Base-by-base conservation (phyloP, 2,113 vertebrate genomes). In the Callipepla squamata region DNA sequence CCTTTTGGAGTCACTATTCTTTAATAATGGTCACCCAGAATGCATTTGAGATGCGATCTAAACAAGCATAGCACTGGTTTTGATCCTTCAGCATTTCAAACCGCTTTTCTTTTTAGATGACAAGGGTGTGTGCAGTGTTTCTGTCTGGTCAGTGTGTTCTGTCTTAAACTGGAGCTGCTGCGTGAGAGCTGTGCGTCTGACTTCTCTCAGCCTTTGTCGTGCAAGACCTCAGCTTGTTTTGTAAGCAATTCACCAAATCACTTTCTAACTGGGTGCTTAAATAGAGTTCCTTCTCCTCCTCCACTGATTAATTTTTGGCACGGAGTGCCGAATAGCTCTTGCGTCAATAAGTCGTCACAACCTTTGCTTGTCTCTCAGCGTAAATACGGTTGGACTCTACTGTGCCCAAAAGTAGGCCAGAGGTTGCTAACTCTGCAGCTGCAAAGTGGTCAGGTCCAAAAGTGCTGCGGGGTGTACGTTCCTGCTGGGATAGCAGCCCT, bases 311-410 rank as follows among this genome's bases (percentile, higher is more conserved):
- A 96, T 94, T 96, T 95, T 93, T 98, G 98, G 97, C 97, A 92
- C 50, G 95, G 78, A 44, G 93, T 62, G 11, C 66, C 40, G 47
- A 96, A 95, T 93, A 76, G 92, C 94, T 96, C 96, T 97, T 97
- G 97, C 97, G 95, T 98, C 98, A 98, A 92, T 95, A 78, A 91
- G 65, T 94, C 97, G 97, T 98, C 97, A 98, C 82, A 90, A 63
- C 96, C 93, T 91, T 91, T 88, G 75, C 94, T 89, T 92, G 92
- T 91, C 89, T 89, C 95, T 94, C 89, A 94, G 95, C 94, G 91
- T 97, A 97, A 98, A 98, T 97, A 97, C 72, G 15, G 80, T 95
- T 90, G 94, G 92, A 95, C 95, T 93, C 89, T 63, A 59, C 61
- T 51, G 4, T 84, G 77, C 75, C 94, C 55, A 32, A 87, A 75